Percentiles rank a stretch among this genome's conserved stretches.
phyloP scores from a whole-genome alignment of 2,888 invertebrate species.

The Drosophila hamatofila region DNA sequence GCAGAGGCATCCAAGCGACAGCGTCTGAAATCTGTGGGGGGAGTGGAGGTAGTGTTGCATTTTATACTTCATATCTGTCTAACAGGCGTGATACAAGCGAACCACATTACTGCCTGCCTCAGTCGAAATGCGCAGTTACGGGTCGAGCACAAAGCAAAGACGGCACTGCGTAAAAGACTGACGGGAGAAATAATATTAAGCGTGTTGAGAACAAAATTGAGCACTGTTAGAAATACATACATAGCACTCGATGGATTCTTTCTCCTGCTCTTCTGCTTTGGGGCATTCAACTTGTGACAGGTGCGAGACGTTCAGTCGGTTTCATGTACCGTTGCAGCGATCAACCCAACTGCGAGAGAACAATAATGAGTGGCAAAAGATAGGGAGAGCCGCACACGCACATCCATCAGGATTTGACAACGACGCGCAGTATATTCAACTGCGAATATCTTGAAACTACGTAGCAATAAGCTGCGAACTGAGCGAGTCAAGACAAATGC shows the following conservation, averaged over 20 bases:
- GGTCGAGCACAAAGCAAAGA: slow-evolving; percentile 17
- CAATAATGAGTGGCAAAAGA: slow-evolving; percentile 1
- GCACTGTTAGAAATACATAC: slow-evolving; percentile 21
- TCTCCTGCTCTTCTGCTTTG: slow-evolving; percentile 22
- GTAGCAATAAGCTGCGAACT: slow-evolving; percentile 23
- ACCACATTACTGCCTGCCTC: slow-evolving; percentile 4
- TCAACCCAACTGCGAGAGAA: slow-evolving; percentile 57
- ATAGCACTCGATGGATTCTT: neutral
- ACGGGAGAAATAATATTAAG: slow-evolving; percentile 24
- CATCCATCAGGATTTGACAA: slow-evolving; percentile 46
- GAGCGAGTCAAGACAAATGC: slow-evolving; percentile 17
- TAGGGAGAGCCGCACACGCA: slow-evolving; percentile 1
- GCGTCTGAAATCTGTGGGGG: slow-evolving; percentile 15
- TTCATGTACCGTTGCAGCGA: slow-evolving; percentile 58
- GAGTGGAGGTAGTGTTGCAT: slow-evolving; percentile 35
- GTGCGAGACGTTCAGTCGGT: slow-evolving; percentile 55
- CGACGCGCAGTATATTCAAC: slow-evolving; percentile 22
- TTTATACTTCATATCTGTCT: slow-evolving; percentile 28
- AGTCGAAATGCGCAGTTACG: slow-evolving; percentile 43
- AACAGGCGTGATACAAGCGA: slow-evolving; percentile 6
- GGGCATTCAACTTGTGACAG: slow-evolving; percentile 66
- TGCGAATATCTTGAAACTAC: slow-evolving; percentile 26
- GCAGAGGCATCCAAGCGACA: slow-evolving; percentile 4
- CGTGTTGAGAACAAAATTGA: slow-evolving; percentile 14
- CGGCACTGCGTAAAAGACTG: slow-evolving; percentile 38